Evolutionary conservation across 1,140 invertebrate genomes (phyloP).

Genomic region (Gerris buenoi): DNA sequence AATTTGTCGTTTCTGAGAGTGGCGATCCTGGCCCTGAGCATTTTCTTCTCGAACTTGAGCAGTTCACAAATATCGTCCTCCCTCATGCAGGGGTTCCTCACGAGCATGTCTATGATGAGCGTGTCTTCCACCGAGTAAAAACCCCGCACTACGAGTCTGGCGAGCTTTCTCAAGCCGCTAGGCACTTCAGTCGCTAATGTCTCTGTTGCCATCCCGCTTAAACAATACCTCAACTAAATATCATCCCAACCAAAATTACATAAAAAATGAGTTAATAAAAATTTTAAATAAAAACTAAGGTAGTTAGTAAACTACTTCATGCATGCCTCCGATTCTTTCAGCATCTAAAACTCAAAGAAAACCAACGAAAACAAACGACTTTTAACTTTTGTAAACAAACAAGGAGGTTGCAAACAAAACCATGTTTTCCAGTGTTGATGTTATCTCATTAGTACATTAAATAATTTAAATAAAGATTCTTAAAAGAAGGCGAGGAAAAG

Average conservation of each 20-base stretch:
- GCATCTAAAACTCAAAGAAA: no score
- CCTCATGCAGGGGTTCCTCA: constrained; percentile 91
- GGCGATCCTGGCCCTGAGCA: constrained; percentile 71
- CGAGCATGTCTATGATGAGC: constrained; percentile 86
- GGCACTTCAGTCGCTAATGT: constrained; percentile 65
- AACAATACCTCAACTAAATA: not conserved
- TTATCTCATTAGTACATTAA: no score
- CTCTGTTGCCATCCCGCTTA: constrained; percentile 26
- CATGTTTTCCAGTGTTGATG: not conserved
- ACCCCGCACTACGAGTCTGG: constrained; percentile 72
- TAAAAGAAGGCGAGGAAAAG: no score
- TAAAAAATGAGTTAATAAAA: not conserved
- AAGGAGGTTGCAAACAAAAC: not conserved
- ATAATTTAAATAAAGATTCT: no score
- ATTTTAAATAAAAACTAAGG: not conserved
- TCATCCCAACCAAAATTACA: not conserved
- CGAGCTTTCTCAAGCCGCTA: constrained; percentile 76
- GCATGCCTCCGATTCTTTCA: no score
- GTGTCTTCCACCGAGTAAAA: constrained; percentile 90
- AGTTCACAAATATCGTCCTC: constrained; percentile 91
- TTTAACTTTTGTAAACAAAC: not conserved
- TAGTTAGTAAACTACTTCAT: not conserved
- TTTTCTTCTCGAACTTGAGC: constrained; percentile 87
- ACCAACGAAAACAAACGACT: not conserved
- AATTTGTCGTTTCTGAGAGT: constrained; percentile 84